phyloP scores from a whole-genome alignment of 2,113 vertebrate genomes.

The Fukomys damarensis region DNA sequence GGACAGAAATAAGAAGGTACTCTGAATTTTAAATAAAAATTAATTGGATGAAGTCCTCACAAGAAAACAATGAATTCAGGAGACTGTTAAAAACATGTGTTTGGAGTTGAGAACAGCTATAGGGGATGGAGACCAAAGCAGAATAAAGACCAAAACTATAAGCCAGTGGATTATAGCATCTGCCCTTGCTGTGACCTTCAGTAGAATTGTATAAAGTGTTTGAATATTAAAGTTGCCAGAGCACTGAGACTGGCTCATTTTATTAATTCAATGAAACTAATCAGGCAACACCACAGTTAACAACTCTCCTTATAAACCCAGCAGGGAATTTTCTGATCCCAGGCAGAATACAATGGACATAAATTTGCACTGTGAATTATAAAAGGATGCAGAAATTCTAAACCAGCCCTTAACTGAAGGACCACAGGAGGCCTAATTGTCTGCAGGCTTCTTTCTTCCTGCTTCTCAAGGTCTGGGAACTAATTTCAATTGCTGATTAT shows the following conservation, averaged over 20 bases:
- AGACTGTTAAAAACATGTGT: background rate
- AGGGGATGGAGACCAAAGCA: background rate
- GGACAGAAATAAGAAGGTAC: background rate
- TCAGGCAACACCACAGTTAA: background rate
- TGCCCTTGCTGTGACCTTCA: conserved; percentile 27
- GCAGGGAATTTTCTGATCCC: conserved; percentile 41
- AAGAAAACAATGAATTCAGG: background rate
- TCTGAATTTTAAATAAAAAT: conserved; percentile 17
- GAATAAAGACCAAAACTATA: background rate
- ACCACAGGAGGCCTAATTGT: conserved; percentile 35
- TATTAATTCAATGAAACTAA: conserved; percentile 58
- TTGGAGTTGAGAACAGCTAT: background rate
- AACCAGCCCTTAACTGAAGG: background rate
- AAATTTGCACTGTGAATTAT: conserved; percentile 64
- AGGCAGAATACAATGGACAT: background rate
- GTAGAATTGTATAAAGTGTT: background rate
- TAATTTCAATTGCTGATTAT: conserved; percentile 63
- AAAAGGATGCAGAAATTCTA: conserved; percentile 36
- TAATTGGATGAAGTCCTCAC: background rate
- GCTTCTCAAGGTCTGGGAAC: background rate
- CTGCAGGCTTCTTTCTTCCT: conserved; percentile 39
- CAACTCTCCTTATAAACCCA: background rate
- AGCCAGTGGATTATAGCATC: background rate
- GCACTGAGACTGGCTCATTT: conserved; percentile 14
- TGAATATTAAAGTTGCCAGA: background rate